Evolutionary conservation across 2,113 vertebrate genomes (phyloP).

Genomic region (Burhinus bistriatus): DNA sequence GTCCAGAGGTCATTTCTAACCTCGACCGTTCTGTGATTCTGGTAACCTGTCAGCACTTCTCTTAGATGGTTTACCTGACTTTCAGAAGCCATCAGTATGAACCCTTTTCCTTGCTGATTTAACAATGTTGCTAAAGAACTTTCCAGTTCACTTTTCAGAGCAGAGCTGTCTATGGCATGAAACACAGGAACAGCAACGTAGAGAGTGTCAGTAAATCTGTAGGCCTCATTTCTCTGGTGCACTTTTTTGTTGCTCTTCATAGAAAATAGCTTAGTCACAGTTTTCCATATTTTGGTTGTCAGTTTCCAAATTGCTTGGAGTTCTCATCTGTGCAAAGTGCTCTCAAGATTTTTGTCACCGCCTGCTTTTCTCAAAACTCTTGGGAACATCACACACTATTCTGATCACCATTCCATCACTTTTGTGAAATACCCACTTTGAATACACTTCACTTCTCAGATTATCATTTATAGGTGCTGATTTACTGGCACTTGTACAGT

Average conservation of each 20-base stretch:
- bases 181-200: not conserved
- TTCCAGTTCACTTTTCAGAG: not conserved
- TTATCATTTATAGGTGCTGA: not conserved
- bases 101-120: not conserved
- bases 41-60: not conserved
- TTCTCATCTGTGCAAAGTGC: not conserved
- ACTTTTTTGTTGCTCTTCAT: not conserved
- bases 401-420: not conserved
- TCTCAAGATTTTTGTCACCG: not conserved
- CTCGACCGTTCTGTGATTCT: not conserved
- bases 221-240: not conserved
- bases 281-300: not conserved
- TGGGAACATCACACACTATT: not conserved
- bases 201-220: not conserved
- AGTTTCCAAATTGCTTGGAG: conserved; percentile 8
- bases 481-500: not conserved
- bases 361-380: not conserved
- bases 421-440: not conserved
- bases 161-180: not conserved
- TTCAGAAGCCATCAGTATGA: not conserved
- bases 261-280: not conserved
- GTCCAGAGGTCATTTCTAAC: not conserved
- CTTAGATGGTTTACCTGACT: not conserved
- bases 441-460: not conserved
- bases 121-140: not conserved